Conservation (phyloP, 1,140 invertebrate species). For the Acromyrmex charruanus region DNA sequence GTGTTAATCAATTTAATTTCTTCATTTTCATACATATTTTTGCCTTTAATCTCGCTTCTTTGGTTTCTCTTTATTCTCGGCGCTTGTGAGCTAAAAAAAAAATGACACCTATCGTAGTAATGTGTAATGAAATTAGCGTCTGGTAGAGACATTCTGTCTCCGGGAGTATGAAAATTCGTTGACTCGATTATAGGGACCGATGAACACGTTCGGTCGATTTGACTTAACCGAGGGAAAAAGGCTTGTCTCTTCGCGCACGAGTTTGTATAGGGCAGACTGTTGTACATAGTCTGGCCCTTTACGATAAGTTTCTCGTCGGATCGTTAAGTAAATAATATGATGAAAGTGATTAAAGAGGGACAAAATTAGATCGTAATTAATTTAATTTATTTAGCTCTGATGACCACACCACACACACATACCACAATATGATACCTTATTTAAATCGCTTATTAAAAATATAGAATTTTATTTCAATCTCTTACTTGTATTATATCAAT, state of each 20-base stretch:
- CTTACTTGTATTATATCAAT: not conserved
- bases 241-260: slow-evolving; percentile 66
- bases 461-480: not conserved
- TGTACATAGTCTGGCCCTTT: slow-evolving; percentile 48
- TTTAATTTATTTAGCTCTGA: slow-evolving; percentile 23
- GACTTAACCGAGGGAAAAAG: slow-evolving; percentile 71
- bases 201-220: slow-evolving; percentile 75
- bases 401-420: not conserved
- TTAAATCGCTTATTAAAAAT: slow-evolving; percentile 14
- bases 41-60: not conserved
- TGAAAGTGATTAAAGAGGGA: slow-evolving; percentile 30
- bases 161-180: slow-evolving; percentile 65
- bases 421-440: too few relatives aligned
- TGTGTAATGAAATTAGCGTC: slow-evolving; percentile 44
- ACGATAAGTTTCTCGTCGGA: slow-evolving; percentile 17
- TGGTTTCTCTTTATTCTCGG: not conserved
- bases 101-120: slow-evolving; percentile 2
- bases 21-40: not conserved
- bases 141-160: slow-evolving; percentile 36
- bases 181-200: slow-evolving; percentile 73
- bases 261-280: slow-evolving; percentile 48
- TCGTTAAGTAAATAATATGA: slow-evolving; percentile 62
- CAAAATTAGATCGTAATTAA: slow-evolving; percentile 64
- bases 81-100: not conserved
- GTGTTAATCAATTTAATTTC: not conserved